phyloP scores from a whole-genome alignment of 2,888 invertebrate genomes.

The Euproctis similis region DNA sequence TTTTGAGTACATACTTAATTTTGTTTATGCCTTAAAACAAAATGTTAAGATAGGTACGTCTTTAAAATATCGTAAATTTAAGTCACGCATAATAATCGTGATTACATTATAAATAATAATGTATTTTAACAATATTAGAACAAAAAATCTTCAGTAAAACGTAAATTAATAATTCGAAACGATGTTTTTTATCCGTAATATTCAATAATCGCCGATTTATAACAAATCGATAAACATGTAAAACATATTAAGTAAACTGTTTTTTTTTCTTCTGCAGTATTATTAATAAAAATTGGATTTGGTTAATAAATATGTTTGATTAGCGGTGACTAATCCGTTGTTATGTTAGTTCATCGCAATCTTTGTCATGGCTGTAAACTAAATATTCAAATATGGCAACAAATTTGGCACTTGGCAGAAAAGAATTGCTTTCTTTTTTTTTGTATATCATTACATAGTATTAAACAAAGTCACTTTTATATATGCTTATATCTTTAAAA shows the following conservation, averaged over 20 bases:
- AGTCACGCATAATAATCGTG: slow-evolving; percentile 23
- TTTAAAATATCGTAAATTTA: slow-evolving; percentile 10
- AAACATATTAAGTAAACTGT: slow-evolving; percentile 26
- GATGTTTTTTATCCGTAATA: slow-evolving; percentile 19
- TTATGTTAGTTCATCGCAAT: slow-evolving; percentile 19
- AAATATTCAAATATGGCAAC: too few relatives aligned
- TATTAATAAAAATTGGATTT: slow-evolving; percentile 39
- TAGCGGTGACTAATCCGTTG: slow-evolving; percentile 26
- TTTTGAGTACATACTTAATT: too few relatives aligned
- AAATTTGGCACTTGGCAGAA: too few relatives aligned
- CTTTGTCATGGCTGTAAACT: slow-evolving; percentile 26
- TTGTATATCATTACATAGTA: too few relatives aligned
- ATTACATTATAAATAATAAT: slow-evolving; percentile 19
- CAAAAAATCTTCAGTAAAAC: slow-evolving; percentile 14
- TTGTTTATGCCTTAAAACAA: too few relatives aligned
- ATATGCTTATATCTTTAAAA: too few relatives aligned
- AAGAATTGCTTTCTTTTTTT: too few relatives aligned
- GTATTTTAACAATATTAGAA: slow-evolving; percentile 16
- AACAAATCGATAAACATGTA: slow-evolving; percentile 30
- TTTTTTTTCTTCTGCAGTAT: slow-evolving; percentile 24
- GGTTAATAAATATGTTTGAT: slow-evolving; percentile 40
- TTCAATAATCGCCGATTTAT: slow-evolving; percentile 24
- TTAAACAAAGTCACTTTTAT: too few relatives aligned
- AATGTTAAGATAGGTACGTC: too few relatives aligned
- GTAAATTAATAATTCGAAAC: slow-evolving; percentile 18